Conservation (phyloP, 2,113 vertebrate genomes). For the Maccullochella peelii region DNA sequence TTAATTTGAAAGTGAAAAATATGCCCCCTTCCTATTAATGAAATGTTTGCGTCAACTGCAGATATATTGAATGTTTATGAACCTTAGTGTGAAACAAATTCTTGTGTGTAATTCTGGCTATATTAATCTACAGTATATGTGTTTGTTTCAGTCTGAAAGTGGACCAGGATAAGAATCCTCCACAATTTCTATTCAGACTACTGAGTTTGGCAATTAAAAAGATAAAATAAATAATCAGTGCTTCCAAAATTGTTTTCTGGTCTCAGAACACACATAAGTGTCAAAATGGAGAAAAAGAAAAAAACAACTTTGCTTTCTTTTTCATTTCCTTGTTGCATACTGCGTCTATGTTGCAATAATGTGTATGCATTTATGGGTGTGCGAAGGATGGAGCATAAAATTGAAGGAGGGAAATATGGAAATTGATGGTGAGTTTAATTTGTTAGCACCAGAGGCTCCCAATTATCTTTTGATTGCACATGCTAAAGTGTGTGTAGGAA, state of each 20-base stretch:
- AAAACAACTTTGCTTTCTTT: not conserved
- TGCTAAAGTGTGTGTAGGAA: not conserved
- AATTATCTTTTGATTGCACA: conserved; percentile 38
- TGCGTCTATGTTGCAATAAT: conserved; percentile 2
- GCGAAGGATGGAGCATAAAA: conserved; percentile 9
- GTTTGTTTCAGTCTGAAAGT: not conserved
- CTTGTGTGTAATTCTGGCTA: not conserved
- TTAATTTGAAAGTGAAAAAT: conserved; percentile 47
- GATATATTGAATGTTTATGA: not conserved
- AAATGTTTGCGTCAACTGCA: conserved; percentile 29
- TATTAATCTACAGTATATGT: not conserved
- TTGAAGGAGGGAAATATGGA: conserved; percentile 12
- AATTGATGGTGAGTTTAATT: conserved; percentile 24
- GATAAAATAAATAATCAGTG: not conserved
- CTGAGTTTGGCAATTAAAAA: not conserved
- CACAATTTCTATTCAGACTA: not conserved
- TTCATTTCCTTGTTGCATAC: not conserved
- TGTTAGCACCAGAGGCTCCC: conserved; percentile 14
- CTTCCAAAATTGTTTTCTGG: not conserved
- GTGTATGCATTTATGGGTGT: not conserved
- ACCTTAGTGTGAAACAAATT: not conserved
- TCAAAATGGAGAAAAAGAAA: not conserved
- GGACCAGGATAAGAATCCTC: not conserved
- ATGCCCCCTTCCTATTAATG: not conserved
- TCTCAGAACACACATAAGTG: not conserved